Conservation (phyloP, 2,888 invertebrate genomes). For the Tyria jacobaeae region DNA sequence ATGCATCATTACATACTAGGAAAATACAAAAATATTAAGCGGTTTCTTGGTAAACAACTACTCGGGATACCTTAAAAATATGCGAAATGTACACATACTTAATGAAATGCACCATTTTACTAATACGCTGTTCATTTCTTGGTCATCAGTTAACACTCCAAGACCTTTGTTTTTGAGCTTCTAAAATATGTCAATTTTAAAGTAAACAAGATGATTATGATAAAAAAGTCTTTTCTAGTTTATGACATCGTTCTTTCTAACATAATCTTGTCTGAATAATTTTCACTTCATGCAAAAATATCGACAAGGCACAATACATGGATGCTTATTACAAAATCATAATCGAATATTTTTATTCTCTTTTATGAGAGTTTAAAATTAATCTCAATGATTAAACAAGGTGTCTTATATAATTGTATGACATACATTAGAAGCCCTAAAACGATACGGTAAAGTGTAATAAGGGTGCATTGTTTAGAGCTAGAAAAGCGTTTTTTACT, state of each 20-base stretch:
- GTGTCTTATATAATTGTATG: too few species aligned
- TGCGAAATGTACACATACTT: conserved; percentile 61
- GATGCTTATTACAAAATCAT: too few species aligned
- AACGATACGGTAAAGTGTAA: conserved; percentile 42
- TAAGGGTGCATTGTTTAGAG: conserved; percentile 69
- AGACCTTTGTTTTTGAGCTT: conserved; percentile 63
- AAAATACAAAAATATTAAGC: conserved; percentile 87
- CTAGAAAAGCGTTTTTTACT: conserved; percentile 72
- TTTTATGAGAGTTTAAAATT: background rate
- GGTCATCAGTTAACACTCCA: conserved; percentile 77
- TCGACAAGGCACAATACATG: background rate
- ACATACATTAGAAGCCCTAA: conserved; percentile 37
- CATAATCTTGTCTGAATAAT: background rate
- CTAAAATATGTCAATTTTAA: conserved; percentile 39
- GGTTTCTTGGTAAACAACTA: conserved; percentile 75
- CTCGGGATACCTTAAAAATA: conserved; percentile 70
- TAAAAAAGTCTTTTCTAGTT: background rate
- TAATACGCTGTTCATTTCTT: conserved; percentile 64
- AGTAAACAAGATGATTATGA: too few species aligned
- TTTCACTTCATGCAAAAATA: background rate
- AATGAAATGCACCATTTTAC: conserved; percentile 76
- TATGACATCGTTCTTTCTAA: background rate
- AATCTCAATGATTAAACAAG: too few species aligned
- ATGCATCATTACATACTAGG: conserved; percentile 81
- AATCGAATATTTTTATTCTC: background rate